Evolutionary conservation across 2,888 invertebrate species (phyloP).

Genomic region (Morpho helenor): DNA sequence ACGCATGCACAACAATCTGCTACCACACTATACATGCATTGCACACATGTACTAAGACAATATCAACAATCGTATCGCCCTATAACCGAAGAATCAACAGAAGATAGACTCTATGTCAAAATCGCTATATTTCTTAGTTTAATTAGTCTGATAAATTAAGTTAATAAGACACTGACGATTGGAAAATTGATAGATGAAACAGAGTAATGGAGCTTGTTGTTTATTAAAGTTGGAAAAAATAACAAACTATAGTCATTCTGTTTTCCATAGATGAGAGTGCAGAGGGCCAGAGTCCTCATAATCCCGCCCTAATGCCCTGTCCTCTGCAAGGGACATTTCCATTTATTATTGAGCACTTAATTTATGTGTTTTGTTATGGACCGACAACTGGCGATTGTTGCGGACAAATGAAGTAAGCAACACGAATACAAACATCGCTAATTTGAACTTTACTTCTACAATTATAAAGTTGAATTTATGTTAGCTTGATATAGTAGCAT

Average conservation of each 20-base stretch:
- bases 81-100: too few species aligned
- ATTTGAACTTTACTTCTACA: constrained; percentile 28
- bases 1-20: too few species aligned
- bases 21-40: too few species aligned
- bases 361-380: constrained; percentile 80
- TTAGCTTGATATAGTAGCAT: constrained; percentile 22
- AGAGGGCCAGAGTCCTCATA: constrained; percentile 68
- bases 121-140: too few species aligned
- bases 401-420: constrained; percentile 40
- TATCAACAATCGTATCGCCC: too few species aligned
- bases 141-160: too few species aligned
- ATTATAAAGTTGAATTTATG: constrained; percentile 27
- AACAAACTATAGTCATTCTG: constrained; percentile 11
- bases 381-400: constrained; percentile 59
- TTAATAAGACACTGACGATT: too few species aligned
- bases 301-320: constrained; percentile 78
- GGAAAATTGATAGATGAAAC: too few species aligned
- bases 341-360: constrained; percentile 81
- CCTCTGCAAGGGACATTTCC: constrained; percentile 80
- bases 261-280: constrained; percentile 42
- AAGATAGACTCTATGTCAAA: too few species aligned
- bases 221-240: not conserved
- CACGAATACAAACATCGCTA: constrained; percentile 13
- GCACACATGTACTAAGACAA: too few species aligned
- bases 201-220: too few species aligned